Percentiles rank a stretch among this genome's conserved stretches.
phyloP scores from a whole-genome alignment of 2,888 invertebrate genomes.

The Tortrix viridana region DNA sequence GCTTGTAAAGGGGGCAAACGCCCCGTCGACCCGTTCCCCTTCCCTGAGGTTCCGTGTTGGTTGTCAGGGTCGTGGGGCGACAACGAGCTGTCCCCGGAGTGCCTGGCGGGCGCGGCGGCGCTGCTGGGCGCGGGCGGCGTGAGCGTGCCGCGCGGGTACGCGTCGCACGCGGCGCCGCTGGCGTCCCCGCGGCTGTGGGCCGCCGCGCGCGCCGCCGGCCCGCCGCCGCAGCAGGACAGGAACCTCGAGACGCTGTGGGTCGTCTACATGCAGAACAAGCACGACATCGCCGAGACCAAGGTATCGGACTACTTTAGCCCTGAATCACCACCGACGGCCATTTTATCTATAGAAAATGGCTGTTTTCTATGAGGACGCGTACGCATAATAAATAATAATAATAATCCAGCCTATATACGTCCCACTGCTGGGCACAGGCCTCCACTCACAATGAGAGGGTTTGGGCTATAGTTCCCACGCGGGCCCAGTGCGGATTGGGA shows the following conservation, averaged over 20 bases:
- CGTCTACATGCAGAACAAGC: conserved; percentile 94
- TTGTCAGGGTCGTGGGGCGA: conserved; percentile 95
- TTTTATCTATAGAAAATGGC: too few relatives aligned
- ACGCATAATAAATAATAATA: too few relatives aligned
- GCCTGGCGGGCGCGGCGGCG: conserved; percentile 96
- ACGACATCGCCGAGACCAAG: conserved; percentile 89
- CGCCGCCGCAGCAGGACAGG: conserved; percentile 57
- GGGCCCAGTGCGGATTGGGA: too few relatives aligned
- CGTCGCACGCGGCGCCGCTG: conserved; percentile 96
- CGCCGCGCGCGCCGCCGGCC: conserved; percentile 83
- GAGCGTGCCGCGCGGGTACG: conserved; percentile 94
- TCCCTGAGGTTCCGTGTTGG: neutral
- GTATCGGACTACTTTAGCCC: too few relatives aligned
- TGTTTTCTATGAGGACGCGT: too few relatives aligned
- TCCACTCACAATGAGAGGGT: too few relatives aligned
- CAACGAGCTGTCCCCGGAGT: conserved; percentile 99
- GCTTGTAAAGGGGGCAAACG: too few relatives aligned
- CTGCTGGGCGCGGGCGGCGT: conserved; percentile 94
- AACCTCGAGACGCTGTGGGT: conserved; percentile 95
- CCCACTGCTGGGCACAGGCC: too few relatives aligned
- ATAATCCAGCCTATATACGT: too few relatives aligned
- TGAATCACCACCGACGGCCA: too few relatives aligned
- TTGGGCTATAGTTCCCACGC: too few relatives aligned
- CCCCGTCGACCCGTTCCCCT: too few relatives aligned
- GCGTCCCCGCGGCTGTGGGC: conserved; percentile 94